Percentiles rank a stretch among this genome's conserved stretches.
These are phyloP conservation scores for Hirundo rustica DNA, from an alignment of 2,797 vertebrate species.

Conservation along the genomic window DNA sequence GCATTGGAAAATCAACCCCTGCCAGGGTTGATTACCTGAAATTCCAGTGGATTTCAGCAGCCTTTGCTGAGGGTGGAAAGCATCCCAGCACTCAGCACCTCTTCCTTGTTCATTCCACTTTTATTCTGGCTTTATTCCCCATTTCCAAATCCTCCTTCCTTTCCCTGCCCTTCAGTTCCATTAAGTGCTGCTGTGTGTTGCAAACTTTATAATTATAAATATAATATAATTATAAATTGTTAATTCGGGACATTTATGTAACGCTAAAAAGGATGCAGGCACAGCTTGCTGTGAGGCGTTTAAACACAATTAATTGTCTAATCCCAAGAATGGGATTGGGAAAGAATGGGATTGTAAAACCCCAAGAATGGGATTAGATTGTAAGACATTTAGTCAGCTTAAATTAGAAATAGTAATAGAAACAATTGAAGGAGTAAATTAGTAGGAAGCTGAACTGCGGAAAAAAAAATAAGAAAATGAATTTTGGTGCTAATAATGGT, in stretches of 20 bases:
- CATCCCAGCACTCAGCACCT: background rate
- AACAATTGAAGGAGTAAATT: background rate
- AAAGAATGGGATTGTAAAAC: background rate
- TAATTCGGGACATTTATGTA: background rate
- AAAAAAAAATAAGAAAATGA: background rate
- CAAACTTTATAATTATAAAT: background rate
- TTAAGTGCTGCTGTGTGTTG: background rate
- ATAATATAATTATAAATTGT: background rate
- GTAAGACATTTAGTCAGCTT: background rate
- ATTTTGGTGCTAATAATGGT: background rate
- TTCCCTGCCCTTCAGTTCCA: background rate
- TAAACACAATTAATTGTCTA: background rate
- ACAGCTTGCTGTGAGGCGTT: background rate
- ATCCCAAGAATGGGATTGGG: background rate
- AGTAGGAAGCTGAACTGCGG: background rate
- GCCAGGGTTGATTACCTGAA: accelerated
- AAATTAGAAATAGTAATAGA: background rate
- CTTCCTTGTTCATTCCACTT: background rate
- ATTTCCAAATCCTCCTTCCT: background rate
- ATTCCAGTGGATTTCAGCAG: background rate
- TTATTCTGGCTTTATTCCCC: background rate
- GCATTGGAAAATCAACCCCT: accelerated
- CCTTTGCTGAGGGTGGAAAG: background rate
- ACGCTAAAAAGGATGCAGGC: background rate
- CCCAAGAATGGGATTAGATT: background rate